Evolutionary conservation across 2,888 invertebrate genomes (phyloP).

Genomic region (Athetis lepigone): DNA sequence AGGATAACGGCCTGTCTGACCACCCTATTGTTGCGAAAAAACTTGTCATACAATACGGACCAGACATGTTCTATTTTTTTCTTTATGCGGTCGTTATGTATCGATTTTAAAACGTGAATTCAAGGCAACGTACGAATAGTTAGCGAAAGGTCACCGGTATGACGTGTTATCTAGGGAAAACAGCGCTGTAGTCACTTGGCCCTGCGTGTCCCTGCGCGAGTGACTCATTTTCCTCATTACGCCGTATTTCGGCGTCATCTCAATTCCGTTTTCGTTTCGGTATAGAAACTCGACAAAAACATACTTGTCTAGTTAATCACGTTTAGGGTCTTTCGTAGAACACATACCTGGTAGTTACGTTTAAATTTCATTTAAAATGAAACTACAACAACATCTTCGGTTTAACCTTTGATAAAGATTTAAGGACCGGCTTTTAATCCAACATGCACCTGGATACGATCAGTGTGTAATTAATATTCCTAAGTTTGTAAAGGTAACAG

Average conservation of each 20-base stretch:
- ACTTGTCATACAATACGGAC: constrained; percentile 17
- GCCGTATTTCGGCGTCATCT: constrained; percentile 49
- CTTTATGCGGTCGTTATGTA: constrained; percentile 34
- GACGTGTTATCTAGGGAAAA: constrained; percentile 56
- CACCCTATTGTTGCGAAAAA: constrained; percentile 22
- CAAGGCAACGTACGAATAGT: constrained; percentile 49
- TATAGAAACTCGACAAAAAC: constrained; percentile 13
- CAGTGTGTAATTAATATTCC: no score
- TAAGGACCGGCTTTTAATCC: no score
- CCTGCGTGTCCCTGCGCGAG: constrained; percentile 22
- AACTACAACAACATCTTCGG: neutral
- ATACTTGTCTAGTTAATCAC: neutral
- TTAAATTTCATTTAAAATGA: constrained; percentile 9
- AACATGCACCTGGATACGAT: no score
- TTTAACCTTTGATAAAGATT: no score
- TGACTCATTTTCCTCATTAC: constrained; percentile 62
- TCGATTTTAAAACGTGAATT: constrained; percentile 50
- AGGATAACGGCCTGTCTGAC: constrained; percentile 21
- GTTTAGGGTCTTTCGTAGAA: constrained; percentile 12
- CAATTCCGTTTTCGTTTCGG: constrained; percentile 34
- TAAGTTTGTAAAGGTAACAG: no score
- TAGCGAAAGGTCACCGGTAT: constrained; percentile 47
- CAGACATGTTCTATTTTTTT: constrained; percentile 29
- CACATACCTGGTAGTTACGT: neutral
- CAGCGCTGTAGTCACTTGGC: constrained; percentile 34